Percentiles rank a stretch among this genome's conserved stretches.
phyloP scores from a whole-genome alignment of 2,797 vertebrate genomes.

The Galaxias olidus region DNA sequence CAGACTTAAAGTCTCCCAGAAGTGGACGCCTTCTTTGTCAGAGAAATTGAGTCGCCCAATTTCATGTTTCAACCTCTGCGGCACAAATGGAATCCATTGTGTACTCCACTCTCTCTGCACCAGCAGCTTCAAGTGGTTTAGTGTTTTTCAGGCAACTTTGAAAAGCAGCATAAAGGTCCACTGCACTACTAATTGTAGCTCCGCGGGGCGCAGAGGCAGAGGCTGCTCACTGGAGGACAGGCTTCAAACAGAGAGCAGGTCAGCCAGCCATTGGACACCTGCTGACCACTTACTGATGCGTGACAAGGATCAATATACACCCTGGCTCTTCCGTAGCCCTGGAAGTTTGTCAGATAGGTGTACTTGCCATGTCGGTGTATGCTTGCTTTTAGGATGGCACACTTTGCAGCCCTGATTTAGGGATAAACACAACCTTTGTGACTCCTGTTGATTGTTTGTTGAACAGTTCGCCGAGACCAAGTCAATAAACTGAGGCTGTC shows the following conservation, averaged over 20 bases:
- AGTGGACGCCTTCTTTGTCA: neutral
- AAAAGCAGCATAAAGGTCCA: slow-evolving; percentile 68
- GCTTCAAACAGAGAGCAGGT: slow-evolving; percentile 57
- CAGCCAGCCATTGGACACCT: slow-evolving; percentile 68
- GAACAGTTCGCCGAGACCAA: slow-evolving; percentile 61
- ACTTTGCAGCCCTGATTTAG: slow-evolving; percentile 50
- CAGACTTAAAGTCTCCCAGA: neutral
- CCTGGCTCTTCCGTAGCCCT: slow-evolving; percentile 49
- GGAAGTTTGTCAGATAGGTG: slow-evolving; percentile 54
- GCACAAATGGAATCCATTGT: neutral
- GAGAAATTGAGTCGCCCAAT: neutral
- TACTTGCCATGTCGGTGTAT: slow-evolving; percentile 55
- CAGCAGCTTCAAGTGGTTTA: slow-evolving; percentile 25
- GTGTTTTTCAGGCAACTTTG: slow-evolving; percentile 59
- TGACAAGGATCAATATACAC: slow-evolving; percentile 74
- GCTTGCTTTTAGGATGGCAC: slow-evolving; percentile 63
- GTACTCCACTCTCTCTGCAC: slow-evolving; percentile 1
- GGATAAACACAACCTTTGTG: slow-evolving; percentile 73
- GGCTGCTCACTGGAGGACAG: slow-evolving; percentile 28
- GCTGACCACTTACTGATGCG: slow-evolving; percentile 70
- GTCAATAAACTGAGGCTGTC: slow-evolving; percentile 69
- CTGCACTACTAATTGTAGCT: slow-evolving; percentile 68
- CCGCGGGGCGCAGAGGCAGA: slow-evolving; percentile 60
- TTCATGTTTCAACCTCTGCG: neutral
- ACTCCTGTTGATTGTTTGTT: slow-evolving; percentile 63